Evolutionary conservation across 2,113 vertebrate genomes (phyloP).

Genomic region (Tonatia bakeri): DNA sequence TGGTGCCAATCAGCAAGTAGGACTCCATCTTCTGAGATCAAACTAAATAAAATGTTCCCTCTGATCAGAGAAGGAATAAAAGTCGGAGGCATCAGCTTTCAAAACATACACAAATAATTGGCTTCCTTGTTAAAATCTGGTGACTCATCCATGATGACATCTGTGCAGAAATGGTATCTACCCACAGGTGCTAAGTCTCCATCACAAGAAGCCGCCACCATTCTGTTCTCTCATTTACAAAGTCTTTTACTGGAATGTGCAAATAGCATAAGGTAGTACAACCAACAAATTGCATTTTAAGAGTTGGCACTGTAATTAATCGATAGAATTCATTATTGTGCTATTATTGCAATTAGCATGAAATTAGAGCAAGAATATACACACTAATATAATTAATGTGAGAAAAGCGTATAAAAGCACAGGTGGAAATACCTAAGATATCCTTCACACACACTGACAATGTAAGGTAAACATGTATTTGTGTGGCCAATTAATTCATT

Average conservation of each 20-base stretch:
- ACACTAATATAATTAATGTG: not conserved
- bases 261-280: not conserved
- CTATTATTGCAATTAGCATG: not conserved
- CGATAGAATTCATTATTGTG: not conserved
- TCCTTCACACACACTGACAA: not conserved
- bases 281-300: not conserved
- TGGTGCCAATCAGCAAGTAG: constrained; percentile 26
- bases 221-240: not conserved
- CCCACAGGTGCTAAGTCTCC: not conserved
- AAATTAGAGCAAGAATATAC: constrained; percentile 27
- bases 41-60: constrained; percentile 44
- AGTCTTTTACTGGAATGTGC: not conserved
- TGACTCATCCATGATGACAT: not conserved
- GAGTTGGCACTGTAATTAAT: not conserved
- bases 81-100: not conserved
- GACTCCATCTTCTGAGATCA: not conserved
- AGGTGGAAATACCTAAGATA: constrained; percentile 27
- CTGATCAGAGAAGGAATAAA: constrained; percentile 8
- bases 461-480: not conserved
- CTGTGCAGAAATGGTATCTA: not conserved
- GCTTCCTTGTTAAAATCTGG: constrained; percentile 28
- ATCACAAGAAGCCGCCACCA: not conserved
- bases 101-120: constrained; percentile 37
- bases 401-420: not conserved
- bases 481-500: constrained; percentile 6